Evolutionary conservation across 2,113 vertebrate genomes (phyloP).

Genomic region (Acinonyx jubatus): DNA sequence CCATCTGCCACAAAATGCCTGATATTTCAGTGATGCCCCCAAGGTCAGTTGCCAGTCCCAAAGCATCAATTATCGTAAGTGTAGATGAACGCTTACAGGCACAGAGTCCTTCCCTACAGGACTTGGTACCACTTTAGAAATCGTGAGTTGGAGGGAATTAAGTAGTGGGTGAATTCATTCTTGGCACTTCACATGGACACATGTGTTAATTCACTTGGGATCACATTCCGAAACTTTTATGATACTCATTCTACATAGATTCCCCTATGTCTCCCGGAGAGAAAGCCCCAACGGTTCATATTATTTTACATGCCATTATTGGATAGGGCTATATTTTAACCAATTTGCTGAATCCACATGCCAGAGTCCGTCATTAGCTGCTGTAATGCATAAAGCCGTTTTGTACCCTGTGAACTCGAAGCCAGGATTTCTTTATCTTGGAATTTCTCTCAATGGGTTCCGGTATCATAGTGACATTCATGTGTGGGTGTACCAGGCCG

Average conservation of each 20-base stretch:
- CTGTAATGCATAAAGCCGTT: not conserved
- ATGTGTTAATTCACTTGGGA: not conserved
- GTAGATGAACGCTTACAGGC: not conserved
- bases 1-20: not conserved
- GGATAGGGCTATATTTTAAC: constrained; percentile 16
- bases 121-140: not conserved
- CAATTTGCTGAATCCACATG: not conserved
- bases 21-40: not conserved
- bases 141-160: not conserved
- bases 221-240: constrained; percentile 7
- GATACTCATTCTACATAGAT: not conserved
- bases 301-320: constrained; percentile 22
- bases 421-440: constrained; percentile 39
- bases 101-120: not conserved
- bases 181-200: not conserved
- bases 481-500: not conserved
- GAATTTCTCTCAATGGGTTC: not conserved
- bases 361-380: not conserved
- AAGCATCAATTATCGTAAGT: not conserved
- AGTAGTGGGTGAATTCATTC: not conserved
- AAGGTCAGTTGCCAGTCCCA: not conserved
- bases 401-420: not conserved
- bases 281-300: not conserved
- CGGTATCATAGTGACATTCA: not conserved
- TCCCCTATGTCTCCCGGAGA: not conserved